A percentile compares a stretch with the other conserved stretches of the same genome.
These are phyloP conservation scores for Tethea ocularis DNA, from an alignment of 2,888 invertebrate genomes.

Conservation along the genomic window DNA sequence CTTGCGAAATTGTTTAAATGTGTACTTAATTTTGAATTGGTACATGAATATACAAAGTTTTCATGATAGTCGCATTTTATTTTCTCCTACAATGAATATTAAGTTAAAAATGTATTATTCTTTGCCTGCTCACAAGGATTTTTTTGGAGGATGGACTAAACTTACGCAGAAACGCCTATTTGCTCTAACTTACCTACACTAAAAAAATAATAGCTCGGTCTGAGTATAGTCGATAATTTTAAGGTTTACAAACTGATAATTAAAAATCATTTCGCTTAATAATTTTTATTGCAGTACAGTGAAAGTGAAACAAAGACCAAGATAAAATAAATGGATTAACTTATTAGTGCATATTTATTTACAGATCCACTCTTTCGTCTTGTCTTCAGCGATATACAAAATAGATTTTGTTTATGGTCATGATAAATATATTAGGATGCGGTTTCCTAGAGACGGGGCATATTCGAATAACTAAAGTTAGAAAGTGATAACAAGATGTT, in stretches of 20 bases:
- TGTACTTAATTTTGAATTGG: constrained; percentile 39
- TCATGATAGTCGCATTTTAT: constrained; percentile 39
- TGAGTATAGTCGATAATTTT: constrained; percentile 5
- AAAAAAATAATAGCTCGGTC: constrained; percentile 12
- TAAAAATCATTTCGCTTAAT: background rate
- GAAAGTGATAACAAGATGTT: no score
- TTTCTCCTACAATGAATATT: constrained; percentile 10
- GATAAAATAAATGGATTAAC: background rate
- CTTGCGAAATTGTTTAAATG: constrained; percentile 11
- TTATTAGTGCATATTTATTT: background rate
- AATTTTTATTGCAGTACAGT: constrained; percentile 1
- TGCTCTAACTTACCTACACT: background rate
- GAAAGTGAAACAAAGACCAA: background rate
- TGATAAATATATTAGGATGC: background rate
- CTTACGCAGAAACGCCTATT: no score
- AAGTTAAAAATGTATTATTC: no score
- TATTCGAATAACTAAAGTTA: no score
- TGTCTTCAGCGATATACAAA: no score
- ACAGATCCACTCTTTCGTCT: background rate
- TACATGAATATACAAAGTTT: constrained; percentile 70
- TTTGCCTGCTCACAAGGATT: no score
- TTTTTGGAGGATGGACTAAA: no score
- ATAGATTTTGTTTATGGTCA: no score
- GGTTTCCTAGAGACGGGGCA: background rate
- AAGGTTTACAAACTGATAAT: background rate